These are phyloP conservation scores for Gryon sp. DNA, from an alignment of 1,140 invertebrate species.

Conservation along the genomic window DNA sequence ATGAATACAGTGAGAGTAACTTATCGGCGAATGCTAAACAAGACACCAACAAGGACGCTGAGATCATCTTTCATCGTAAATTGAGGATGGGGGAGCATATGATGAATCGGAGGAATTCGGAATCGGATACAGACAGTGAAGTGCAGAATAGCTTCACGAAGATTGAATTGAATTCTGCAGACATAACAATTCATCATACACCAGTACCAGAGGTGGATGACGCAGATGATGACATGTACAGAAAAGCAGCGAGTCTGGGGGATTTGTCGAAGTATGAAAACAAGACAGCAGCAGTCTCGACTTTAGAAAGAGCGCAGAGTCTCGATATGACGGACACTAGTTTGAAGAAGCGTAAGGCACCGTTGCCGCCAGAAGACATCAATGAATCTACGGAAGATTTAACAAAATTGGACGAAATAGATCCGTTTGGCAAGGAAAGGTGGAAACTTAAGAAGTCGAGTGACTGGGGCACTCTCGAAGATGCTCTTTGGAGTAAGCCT, in stretches of 20 bases:
- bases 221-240: constrained; percentile 82
- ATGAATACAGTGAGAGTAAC: constrained; percentile 68
- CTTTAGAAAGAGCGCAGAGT: constrained; percentile 89
- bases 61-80: constrained; percentile 48
- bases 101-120: constrained; percentile 74
- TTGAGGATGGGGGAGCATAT: constrained; percentile 55
- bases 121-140: constrained; percentile 79
- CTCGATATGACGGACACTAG: constrained; percentile 87
- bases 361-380: constrained; percentile 79
- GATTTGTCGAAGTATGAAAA: constrained; percentile 88
- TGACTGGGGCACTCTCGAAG: constrained; percentile 88
- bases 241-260: constrained; percentile 89
- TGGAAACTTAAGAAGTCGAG: constrained; percentile 85
- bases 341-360: constrained; percentile 85
- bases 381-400: constrained; percentile 83
- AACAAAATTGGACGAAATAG: constrained; percentile 83
- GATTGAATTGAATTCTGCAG: constrained; percentile 86
- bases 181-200: constrained; percentile 87
- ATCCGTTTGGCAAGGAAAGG: constrained; percentile 83
- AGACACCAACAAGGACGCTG: constrained; percentile 54
- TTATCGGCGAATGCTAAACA: constrained; percentile 56
- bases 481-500: constrained; percentile 82
- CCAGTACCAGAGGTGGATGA: constrained; percentile 81
- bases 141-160: constrained; percentile 79
- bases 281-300: constrained; percentile 81